phyloP scores from a whole-genome alignment of 2,797 vertebrate genomes.

The Lerista edwardsae region DNA sequence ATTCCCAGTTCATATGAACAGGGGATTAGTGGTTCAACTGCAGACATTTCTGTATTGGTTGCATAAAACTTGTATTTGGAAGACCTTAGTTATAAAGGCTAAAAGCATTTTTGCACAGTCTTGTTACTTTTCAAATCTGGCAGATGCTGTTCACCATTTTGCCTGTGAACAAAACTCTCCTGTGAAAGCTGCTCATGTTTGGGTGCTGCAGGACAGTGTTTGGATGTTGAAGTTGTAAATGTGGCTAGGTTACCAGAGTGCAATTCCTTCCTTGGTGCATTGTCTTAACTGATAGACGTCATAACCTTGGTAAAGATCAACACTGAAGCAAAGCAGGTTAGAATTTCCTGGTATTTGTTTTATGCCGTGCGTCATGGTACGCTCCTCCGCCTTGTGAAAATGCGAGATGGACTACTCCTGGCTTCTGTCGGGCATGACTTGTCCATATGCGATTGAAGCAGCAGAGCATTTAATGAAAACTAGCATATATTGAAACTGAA shows the following conservation, averaged over 20 bases:
- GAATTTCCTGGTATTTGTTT: constrained; percentile 60
- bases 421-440: constrained; percentile 1
- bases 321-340: constrained; percentile 48
- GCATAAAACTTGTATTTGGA: background rate
- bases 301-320: constrained; percentile 49
- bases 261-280: constrained; percentile 4
- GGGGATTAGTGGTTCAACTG: background rate
- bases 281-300: constrained; percentile 36
- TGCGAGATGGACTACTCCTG: background rate
- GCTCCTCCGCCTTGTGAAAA: constrained; percentile 3
- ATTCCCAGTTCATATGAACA: background rate
- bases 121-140: background rate
- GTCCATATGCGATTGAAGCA: constrained; percentile 35
- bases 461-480: background rate
- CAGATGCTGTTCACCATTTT: background rate
- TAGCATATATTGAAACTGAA: background rate
- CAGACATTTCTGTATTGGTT: background rate
- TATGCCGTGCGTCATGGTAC: constrained; percentile 36
- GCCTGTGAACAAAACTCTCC: background rate
- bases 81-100: background rate
- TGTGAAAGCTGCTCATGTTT: background rate
- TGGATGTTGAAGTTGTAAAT: background rate
- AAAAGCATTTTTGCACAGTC: background rate
- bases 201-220: background rate
- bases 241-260: constrained; percentile 2